Evolutionary conservation across 2,113 vertebrate genomes (phyloP).

Genomic region (Menura novaehollandiae): DNA sequence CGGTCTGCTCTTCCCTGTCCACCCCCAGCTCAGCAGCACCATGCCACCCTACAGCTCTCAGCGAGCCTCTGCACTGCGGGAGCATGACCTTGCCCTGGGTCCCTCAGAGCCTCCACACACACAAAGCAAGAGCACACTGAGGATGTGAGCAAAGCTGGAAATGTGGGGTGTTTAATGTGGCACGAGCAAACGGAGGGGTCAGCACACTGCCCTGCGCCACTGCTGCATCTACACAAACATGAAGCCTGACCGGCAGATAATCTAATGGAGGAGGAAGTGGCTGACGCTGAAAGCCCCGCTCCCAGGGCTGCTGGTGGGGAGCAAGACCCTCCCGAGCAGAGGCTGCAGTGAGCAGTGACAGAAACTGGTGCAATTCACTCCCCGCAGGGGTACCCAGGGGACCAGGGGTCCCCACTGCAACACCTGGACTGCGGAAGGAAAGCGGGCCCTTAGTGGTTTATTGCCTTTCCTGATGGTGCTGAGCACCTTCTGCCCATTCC

Average conservation of each 20-base stretch:
- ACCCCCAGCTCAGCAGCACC: not conserved
- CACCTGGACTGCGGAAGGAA: fast-evolving
- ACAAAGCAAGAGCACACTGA: not conserved
- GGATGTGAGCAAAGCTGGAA: not conserved
- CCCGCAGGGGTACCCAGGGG: not conserved
- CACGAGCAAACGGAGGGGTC: not conserved
- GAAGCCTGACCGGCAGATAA: constrained; percentile 13
- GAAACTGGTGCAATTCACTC: not conserved
- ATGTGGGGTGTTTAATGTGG: constrained; percentile 33
- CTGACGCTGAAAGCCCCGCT: not conserved
- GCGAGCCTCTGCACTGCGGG: no score
- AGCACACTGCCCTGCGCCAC: fast-evolving
- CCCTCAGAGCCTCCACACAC: fast-evolving
- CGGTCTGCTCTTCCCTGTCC: not conserved
- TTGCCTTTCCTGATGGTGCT: not conserved
- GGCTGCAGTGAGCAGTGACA: fast-evolving
- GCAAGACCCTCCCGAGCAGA: not conserved
- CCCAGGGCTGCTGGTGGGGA: not conserved
- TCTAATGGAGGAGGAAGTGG: not conserved
- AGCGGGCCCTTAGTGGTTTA: not conserved
- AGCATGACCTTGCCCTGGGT: not conserved
- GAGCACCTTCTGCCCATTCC: not conserved
- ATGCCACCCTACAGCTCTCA: fast-evolving
- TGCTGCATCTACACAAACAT: not conserved
- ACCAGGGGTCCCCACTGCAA: fast-evolving